Evolutionary conservation across 2,888 invertebrate species (phyloP).

Genomic region (Hemithea aestivaria): DNA sequence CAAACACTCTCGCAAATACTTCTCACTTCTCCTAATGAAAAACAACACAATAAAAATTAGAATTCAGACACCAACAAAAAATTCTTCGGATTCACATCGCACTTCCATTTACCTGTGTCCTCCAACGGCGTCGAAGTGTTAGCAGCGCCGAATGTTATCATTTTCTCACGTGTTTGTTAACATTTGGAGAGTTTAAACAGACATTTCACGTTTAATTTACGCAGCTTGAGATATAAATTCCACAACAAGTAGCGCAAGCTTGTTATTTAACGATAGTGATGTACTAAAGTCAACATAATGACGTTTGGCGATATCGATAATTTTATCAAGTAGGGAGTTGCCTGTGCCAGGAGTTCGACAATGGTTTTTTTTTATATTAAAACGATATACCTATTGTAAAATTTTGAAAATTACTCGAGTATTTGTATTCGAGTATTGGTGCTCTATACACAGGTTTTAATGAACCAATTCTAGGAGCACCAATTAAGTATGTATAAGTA

Average conservation of each 20-base stretch:
- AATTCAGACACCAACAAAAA: constrained; percentile 33
- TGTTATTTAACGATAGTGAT: constrained; percentile 70
- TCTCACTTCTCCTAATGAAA: constrained; percentile 65
- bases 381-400: no score
- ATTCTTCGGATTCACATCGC: constrained; percentile 41
- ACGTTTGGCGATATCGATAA: no score
- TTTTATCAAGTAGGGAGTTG: no score
- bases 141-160: constrained; percentile 71
- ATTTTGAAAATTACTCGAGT: no score
- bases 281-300: constrained; percentile 23
- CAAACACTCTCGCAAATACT: constrained; percentile 76
- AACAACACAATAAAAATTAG: constrained; percentile 31
- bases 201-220: constrained; percentile 49
- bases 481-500: no score
- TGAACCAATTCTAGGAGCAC: no score
- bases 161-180: constrained; percentile 58
- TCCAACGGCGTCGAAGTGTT: constrained; percentile 62
- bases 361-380: no score
- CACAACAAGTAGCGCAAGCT: constrained; percentile 48
- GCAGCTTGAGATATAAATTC: constrained; percentile 47
- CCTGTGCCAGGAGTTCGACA: no score
- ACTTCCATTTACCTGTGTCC: constrained; percentile 57
- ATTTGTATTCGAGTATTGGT: no score
- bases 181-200: constrained; percentile 59
- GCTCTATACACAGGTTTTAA: no score